Evolutionary conservation across 2,113 vertebrate genomes (phyloP).

Genomic region (Corythoichthys haematopterus): DNA sequence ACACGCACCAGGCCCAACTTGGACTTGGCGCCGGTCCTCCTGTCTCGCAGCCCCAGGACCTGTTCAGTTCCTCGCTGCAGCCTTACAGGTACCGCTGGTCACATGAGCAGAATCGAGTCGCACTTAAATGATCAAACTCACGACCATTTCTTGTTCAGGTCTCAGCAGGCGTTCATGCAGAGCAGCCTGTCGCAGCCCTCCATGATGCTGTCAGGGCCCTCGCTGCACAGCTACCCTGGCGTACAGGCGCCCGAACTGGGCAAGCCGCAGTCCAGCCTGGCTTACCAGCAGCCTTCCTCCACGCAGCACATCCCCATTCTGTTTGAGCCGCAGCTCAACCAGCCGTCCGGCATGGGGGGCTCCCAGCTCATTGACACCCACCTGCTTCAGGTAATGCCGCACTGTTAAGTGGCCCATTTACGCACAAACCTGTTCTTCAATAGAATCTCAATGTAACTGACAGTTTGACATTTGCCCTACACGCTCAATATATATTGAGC

Average conservation of each 20-base stretch:
- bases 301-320: conserved; percentile 95
- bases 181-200: conserved; percentile 92
- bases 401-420: not conserved
- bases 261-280: conserved; percentile 90
- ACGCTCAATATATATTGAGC: too few species aligned
- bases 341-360: conserved; percentile 89
- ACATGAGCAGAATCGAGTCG: not conserved
- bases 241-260: conserved; percentile 91
- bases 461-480: too few species aligned
- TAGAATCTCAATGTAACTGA: too few species aligned
- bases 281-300: conserved; percentile 92
- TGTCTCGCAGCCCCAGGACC: conserved; percentile 92
- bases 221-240: conserved; percentile 89
- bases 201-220: conserved; percentile 90
- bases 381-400: conserved; percentile 82
- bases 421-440: too few species aligned
- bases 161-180: conserved; percentile 97
- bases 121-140: not conserved
- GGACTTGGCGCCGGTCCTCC: conserved; percentile 84
- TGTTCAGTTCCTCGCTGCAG: conserved; percentile 90
- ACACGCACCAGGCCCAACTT: conserved; percentile 81
- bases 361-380: conserved; percentile 97
- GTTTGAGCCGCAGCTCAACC: conserved; percentile 91
- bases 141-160: conserved; percentile 65
- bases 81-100: conserved; percentile 81